Evolutionary conservation across 2,113 vertebrate species (phyloP).

Genomic region (Megaceryle maxima): DNA sequence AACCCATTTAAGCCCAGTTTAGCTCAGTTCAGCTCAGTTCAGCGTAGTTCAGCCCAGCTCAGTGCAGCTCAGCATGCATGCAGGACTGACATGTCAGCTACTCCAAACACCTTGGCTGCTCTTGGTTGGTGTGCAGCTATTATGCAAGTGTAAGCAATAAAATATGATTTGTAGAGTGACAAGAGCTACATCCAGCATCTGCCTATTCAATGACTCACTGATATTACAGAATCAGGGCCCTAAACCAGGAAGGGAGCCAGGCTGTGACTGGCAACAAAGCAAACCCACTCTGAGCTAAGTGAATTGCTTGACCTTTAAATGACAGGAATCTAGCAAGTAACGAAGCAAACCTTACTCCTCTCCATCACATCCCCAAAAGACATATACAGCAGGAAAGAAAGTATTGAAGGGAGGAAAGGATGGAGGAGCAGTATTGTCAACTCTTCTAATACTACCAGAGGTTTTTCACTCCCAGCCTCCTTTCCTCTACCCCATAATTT

Average conservation of each 20-base stretch:
- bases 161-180: not conserved
- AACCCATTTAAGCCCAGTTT: no score
- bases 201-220: conserved; percentile 1
- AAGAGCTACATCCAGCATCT: conserved; percentile 40
- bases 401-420: not conserved
- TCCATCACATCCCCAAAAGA: not conserved
- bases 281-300: not conserved
- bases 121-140: not conserved
- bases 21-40: no score
- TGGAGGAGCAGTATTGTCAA: not conserved
- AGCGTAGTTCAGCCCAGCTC: not conserved
- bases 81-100: not conserved
- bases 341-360: not conserved
- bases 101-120: conserved; percentile 11
- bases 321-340: not conserved
- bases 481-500: no score
- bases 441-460: not conserved
- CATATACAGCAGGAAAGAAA: not conserved
- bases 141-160: not conserved
- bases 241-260: not conserved
- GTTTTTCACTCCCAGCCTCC: not conserved
- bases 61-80: not conserved
- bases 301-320: not conserved
- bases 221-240: not conserved
- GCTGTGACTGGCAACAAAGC: not conserved